Conservation (phyloP, 2,113 vertebrate species). For the Lanius collurio region DNA sequence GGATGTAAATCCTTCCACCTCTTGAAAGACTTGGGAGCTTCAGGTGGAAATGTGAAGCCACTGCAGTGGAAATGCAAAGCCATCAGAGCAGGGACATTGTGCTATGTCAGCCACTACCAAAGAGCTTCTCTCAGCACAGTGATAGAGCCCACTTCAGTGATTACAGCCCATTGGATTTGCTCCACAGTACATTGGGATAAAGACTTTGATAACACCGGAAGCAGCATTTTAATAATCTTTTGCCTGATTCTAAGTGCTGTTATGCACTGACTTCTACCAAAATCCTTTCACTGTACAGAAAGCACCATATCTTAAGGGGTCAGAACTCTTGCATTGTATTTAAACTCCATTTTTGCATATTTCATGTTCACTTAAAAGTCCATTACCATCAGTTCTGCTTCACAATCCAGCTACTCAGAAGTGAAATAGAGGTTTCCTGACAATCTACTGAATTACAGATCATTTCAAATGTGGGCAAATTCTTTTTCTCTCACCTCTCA, state of each 20-base stretch:
- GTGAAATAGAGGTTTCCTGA: neutral
- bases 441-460: neutral
- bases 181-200: neutral
- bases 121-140: neutral
- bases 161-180: neutral
- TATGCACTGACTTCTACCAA: neutral
- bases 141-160: neutral
- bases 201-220: neutral
- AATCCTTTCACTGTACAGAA: neutral
- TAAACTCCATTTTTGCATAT: conserved; percentile 8
- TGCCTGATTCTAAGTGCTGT: conserved; percentile 8
- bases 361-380: conserved; percentile 17
- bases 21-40: neutral
- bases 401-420: neutral
- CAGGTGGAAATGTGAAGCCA: neutral
- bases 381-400: neutral
- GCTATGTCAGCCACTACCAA: neutral
- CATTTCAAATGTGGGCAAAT: neutral
- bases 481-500: neutral
- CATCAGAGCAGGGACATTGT: neutral
- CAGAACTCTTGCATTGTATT: neutral
- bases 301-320: neutral
- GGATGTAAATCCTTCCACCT: neutral
- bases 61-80: neutral
- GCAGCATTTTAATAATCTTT: neutral